phyloP scores from a whole-genome alignment of 2,797 vertebrate genomes.

The Clarias fuscus region DNA sequence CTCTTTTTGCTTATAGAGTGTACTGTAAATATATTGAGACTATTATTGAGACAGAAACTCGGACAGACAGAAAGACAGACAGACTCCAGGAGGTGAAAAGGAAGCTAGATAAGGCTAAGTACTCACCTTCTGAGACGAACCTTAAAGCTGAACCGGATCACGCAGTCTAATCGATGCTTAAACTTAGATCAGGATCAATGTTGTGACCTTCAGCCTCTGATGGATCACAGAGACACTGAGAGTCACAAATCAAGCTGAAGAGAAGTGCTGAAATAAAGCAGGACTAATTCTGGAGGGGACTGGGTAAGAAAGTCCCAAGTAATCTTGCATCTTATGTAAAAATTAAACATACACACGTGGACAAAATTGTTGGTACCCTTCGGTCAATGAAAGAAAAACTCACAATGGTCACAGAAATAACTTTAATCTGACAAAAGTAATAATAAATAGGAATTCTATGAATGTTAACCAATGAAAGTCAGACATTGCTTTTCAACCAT shows the following conservation, averaged over 20 bases:
- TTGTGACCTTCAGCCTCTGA: conserved; percentile 16
- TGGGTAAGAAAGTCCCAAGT: neutral
- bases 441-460: no score
- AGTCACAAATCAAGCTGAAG: neutral
- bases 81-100: conserved; percentile 2
- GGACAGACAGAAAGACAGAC: neutral
- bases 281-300: neutral
- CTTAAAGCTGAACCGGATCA: conserved; percentile 19
- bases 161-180: conserved; percentile 11
- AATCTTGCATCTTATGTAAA: no score
- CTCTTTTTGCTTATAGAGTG: neutral
- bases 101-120: conserved; percentile 12
- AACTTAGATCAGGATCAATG: conserved; percentile 31
- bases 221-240: neutral
- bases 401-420: no score
- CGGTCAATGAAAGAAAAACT: no score
- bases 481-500: no score
- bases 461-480: no score
- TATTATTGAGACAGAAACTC: neutral
- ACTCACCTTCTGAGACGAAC: neutral
- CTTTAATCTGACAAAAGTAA: no score
- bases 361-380: no score
- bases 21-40: neutral
- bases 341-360: neutral
- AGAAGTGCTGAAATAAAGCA: no score